Evolutionary conservation across 2,113 vertebrate genomes (phyloP).

Genomic region (Syngnathus typhle): DNA sequence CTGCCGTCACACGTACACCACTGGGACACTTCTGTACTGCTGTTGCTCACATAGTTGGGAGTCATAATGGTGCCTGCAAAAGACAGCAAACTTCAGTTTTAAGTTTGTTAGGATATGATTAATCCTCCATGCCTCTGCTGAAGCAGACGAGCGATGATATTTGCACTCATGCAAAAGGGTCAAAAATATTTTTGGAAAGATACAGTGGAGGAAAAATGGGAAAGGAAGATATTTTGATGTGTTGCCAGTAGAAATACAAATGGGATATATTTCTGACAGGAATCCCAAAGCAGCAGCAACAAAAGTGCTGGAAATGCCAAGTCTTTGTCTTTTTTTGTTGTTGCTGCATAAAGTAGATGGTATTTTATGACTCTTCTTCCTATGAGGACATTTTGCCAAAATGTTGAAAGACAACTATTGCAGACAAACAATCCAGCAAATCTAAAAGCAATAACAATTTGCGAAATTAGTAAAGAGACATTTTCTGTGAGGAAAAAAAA

Average conservation of each 20-base stretch:
- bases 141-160: slow-evolving; percentile 18
- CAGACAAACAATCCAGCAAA: background rate
- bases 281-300: slow-evolving; percentile 13
- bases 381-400: background rate
- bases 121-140: slow-evolving; percentile 16
- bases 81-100: slow-evolving; percentile 5
- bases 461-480: slow-evolving; percentile 4
- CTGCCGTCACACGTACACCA: slow-evolving; percentile 92
- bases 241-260: slow-evolving; percentile 17
- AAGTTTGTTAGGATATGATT: slow-evolving; percentile 3
- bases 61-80: slow-evolving; percentile 87
- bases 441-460: slow-evolving; percentile 9
- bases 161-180: background rate
- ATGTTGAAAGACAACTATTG: background rate
- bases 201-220: slow-evolving; percentile 9
- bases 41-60: slow-evolving; percentile 89
- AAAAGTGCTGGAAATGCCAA: background rate
- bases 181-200: slow-evolving; percentile 18
- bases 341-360: background rate
- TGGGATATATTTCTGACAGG: slow-evolving; percentile 3
- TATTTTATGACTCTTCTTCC: background rate
- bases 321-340: background rate
- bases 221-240: slow-evolving; percentile 11
- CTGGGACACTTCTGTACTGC: slow-evolving; percentile 82
- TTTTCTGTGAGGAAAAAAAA: slow-evolving; percentile 12